These are phyloP conservation scores for Tridacna gigas DNA, from an alignment of 2,888 invertebrate genomes.

Conservation along the genomic window DNA sequence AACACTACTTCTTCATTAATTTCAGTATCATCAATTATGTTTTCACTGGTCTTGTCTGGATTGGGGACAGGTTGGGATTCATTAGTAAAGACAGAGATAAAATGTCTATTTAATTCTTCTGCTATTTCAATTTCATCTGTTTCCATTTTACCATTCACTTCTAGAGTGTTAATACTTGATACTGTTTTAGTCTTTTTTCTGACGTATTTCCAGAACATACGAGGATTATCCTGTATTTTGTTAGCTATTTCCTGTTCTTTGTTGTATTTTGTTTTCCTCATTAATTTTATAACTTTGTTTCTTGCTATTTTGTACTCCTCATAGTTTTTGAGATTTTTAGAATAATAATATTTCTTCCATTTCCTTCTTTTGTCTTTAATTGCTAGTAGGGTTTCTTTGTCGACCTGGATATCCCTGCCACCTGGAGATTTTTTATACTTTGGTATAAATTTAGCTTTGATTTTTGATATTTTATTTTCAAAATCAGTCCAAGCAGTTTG, in stretches of 20 bases:
- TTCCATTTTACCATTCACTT: background rate
- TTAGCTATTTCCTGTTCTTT: background rate
- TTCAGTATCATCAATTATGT: background rate
- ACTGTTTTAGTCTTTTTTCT: background rate
- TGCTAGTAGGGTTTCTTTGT: background rate
- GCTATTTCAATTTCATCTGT: conserved; percentile 1
- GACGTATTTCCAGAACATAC: conserved; percentile 16
- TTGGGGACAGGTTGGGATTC: background rate
- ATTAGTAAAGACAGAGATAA: conserved; percentile 9
- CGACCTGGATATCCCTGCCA: background rate
- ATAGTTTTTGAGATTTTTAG: conserved; percentile 9
- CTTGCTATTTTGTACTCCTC: conserved; percentile 14
- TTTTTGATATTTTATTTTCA: background rate
- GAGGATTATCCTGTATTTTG: background rate
- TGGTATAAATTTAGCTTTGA: background rate
- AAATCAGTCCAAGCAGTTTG: background rate
- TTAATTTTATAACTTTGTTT: background rate
- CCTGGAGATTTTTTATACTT: background rate
- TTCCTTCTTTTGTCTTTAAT: background rate
- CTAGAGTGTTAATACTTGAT: background rate
- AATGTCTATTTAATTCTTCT: conserved; percentile 6
- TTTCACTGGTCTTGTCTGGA: background rate
- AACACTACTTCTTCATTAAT: background rate
- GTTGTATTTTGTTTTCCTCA: conserved; percentile 15
- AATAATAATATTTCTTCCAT: background rate